These are phyloP conservation scores for Tetanocera ferruginea DNA, from an alignment of 2,888 invertebrate genomes.

Conservation along the genomic window DNA sequence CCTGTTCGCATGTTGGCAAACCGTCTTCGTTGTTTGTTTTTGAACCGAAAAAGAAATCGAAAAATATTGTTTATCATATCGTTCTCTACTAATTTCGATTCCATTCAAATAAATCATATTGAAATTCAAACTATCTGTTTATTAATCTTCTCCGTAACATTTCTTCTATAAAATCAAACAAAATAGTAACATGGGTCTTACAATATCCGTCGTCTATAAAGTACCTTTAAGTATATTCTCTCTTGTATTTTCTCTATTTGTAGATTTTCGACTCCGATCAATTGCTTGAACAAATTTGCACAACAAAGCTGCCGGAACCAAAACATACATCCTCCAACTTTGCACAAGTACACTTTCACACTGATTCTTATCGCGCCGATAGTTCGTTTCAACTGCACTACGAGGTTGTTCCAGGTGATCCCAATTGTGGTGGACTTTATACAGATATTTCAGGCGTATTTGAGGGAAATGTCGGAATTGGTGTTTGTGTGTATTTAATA, in stretches of 20 bases:
- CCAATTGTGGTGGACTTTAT: constrained; percentile 85
- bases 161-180: too few relatives aligned
- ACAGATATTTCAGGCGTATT: constrained; percentile 77
- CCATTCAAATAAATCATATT: too few relatives aligned
- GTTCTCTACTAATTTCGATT: too few relatives aligned
- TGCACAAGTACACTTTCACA: constrained; percentile 82
- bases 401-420: constrained; percentile 77
- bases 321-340: constrained; percentile 77
- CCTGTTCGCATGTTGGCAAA: too few relatives aligned
- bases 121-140: too few relatives aligned
- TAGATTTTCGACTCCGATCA: constrained; percentile 66
- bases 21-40: too few relatives aligned
- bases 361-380: constrained; percentile 76
- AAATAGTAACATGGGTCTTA: too few relatives aligned
- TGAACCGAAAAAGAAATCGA: too few relatives aligned
- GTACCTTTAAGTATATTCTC: background rate
- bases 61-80: too few relatives aligned
- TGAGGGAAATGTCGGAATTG: constrained; percentile 72
- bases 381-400: constrained; percentile 88
- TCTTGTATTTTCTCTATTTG: background rate
- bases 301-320: constrained; percentile 77
- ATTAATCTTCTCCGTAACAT: too few relatives aligned
- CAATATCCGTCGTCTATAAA: too few relatives aligned
- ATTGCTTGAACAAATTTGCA: constrained; percentile 79
- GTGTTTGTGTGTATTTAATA: constrained; percentile 84